These are phyloP conservation scores for Echinarachnius parma DNA, from an alignment of 53 echinoderm and acorn worm species.

Conservation along the genomic window DNA sequence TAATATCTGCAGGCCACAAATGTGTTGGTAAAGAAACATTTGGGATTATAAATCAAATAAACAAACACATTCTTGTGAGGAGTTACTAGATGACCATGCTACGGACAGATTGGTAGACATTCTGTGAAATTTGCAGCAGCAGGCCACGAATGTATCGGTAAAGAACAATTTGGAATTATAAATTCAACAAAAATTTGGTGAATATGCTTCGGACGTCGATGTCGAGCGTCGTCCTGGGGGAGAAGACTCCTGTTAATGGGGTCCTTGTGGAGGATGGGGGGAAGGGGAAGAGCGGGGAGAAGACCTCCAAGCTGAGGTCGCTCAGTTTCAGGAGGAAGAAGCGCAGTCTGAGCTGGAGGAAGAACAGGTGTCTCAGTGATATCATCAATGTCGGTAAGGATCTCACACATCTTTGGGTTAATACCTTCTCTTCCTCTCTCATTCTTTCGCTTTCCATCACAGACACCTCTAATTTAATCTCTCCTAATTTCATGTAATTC, in stretches of 20 bases:
- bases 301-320: not conserved
- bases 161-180: no score
- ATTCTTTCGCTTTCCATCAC: not conserved
- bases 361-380: constrained; percentile 67
- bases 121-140: no score
- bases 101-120: no score
- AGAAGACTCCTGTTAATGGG: not conserved
- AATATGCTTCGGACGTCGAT: constrained; percentile 15
- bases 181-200: no score
- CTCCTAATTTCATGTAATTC: no score
- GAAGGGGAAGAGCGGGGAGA: constrained; percentile 1
- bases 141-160: no score
- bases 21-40: no score
- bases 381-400: constrained; percentile 71
- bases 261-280: constrained; percentile 3
- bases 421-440: not conserved
- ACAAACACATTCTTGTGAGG: no score
- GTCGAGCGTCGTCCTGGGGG: constrained; percentile 20
- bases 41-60: no score
- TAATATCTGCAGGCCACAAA: no score
- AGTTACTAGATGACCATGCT: no score
- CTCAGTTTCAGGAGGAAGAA: constrained; percentile 73
- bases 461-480: no score
- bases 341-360: constrained; percentile 58
- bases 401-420: not conserved